Base-by-base conservation (phyloP, 2,113 vertebrate species). In the Trichomycterus rosablanca region DNA sequence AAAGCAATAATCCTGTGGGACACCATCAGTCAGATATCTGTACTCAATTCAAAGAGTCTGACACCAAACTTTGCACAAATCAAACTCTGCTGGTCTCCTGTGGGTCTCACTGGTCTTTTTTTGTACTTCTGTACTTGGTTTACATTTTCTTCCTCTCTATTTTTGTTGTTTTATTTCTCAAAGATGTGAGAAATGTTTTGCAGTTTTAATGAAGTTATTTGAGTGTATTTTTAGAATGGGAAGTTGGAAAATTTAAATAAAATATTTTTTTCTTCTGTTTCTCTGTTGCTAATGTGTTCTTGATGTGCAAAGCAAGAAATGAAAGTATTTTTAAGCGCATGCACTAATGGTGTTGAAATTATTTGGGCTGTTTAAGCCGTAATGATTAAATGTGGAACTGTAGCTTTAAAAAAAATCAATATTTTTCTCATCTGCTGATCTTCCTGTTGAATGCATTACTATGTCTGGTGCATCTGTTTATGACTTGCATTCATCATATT, bases 391-490 rank as follows among this genome's bases (percentile, higher is more conserved):
- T 30, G 22, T 39, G 42, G 32, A 24, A 8, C 43, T 44, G 23
- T 10, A 37, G 59, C 49, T 72, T 72, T 64, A 19, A 46, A 54
- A 48, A 37, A 48, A 46, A 46, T 67, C 57, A 63, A 57, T 62
- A 58, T 57, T 65, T 46, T 40, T 6, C 48, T 52, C 30, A 12
- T 37, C 52, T 11, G 48, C 53, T 53, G 42, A 44, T 67, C 51
- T 62, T 9, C 42, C 32, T n/a, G 2, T 5, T 52, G 22, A 24
- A 45, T 48, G 23, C 4, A 19, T 64, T 64, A 24, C 62, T 19
- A 24, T 18, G 15, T 32, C n/a, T 46, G 39, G 42, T 59, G 30
- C 39, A 39, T 67, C 37, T 59, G 48, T 63, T 55, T 54, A 54
- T 63, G 61, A 55, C 39, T 45, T 11, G n/a, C 50, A 55, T 63